Evolutionary conservation across 2,113 vertebrate species (phyloP).

Genomic region (Rynchops niger): DNA sequence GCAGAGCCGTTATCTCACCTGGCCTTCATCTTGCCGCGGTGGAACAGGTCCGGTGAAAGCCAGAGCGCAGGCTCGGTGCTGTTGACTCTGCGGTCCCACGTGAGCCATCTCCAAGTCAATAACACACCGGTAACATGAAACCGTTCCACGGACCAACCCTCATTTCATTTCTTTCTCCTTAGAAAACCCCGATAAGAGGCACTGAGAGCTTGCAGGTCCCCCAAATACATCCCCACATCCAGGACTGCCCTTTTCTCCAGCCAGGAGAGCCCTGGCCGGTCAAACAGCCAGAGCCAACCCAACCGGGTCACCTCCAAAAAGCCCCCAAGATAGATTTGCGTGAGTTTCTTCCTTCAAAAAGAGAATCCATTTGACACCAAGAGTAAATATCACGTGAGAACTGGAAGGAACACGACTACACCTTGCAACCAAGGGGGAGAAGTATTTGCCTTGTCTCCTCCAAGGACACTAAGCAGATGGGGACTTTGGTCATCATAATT

Average conservation of each 20-base stretch:
- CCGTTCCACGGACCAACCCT: neutral
- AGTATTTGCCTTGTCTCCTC: neutral
- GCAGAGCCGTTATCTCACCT: neutral
- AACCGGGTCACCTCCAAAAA: neutral
- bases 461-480: neutral
- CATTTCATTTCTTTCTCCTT: neutral
- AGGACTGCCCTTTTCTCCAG: neutral
- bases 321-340: neutral
- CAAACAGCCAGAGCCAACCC: neutral
- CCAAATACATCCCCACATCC: neutral
- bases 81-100: slow-evolving; percentile 34
- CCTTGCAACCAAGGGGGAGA: neutral
- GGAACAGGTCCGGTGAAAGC: neutral
- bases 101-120: slow-evolving; percentile 21
- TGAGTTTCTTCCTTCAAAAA: neutral
- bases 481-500: neutral
- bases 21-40: accelerated
- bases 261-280: neutral
- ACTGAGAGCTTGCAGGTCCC: neutral
- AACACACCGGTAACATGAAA: neutral
- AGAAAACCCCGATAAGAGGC: neutral
- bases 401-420: neutral
- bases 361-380: neutral
- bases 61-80: neutral
- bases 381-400: neutral